Base-by-base conservation (phyloP, 2,888 invertebrate genomes). In the Lithophane ornitopus region DNA sequence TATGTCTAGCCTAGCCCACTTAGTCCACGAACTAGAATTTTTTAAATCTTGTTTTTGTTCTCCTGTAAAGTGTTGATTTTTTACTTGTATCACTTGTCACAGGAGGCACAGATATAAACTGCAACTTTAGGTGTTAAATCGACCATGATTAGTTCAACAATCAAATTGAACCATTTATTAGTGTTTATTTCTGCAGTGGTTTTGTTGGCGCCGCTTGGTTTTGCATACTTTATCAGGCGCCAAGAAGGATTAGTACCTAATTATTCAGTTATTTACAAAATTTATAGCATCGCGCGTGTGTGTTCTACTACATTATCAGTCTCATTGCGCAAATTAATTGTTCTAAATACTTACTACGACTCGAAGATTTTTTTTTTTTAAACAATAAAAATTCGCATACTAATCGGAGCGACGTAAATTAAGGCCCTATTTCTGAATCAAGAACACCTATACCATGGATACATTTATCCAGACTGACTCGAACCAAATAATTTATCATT, bases 181-280 rank as follows among this genome's bases (percentile, higher is more conserved):
- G 65, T 76, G 63, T 76, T 73, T 74, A 67, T 58, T 49, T 44
- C 58, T 74, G 65, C 62, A 61, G 68, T 78, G 46, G 62, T 58
- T 68, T 72, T 0, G 8, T 49, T 49, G 22, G 49, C 63, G 71
- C 79, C 46, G 73, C 52, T 61, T 82, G 66, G 69, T 74, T 70
- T 63, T 75, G 73, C 65, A 74, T 76, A 77, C 69, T 72, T 84
- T 70, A 70, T 82, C 78, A 71, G 76, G 87, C 86, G 86, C 82
- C 77, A 41, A 74, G 34, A 34, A 70, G 52, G 70, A 70, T 59
- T 80, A 67, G 26, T 54, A 54, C 54, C 54, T 81, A 70, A 73
- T 74, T 68, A 67, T 84, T 66, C 71, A 22, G 70, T 52, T 63
- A 41, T 61, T 56, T 49, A 49, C 44, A 41, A 52, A 62, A 68